Evolutionary conservation across 2,888 invertebrate genomes (phyloP).

Genomic region (Catonia carolina): DNA sequence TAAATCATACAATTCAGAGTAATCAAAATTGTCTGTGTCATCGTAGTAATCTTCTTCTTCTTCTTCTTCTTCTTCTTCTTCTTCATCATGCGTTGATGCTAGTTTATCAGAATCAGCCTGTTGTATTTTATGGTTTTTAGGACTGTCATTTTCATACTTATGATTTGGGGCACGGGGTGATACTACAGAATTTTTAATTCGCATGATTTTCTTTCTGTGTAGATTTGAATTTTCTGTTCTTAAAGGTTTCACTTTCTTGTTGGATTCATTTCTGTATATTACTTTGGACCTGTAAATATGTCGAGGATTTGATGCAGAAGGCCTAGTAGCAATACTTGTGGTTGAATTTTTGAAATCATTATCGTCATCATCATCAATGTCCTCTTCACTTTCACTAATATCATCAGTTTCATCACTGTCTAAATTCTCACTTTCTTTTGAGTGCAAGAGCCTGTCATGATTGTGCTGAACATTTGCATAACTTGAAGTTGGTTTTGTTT

Average conservation of each 20-base stretch:
- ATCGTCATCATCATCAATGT: background rate
- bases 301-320: background rate
- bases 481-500: background rate
- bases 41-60: conserved; percentile 23
- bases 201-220: no score
- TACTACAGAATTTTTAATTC: background rate
- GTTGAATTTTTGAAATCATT: background rate
- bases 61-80: conserved; percentile 21
- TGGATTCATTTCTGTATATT: no score
- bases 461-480: background rate
- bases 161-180: conserved; percentile 4
- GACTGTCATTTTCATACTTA: conserved; percentile 1
- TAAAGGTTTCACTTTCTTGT: background rate
- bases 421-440: background rate
- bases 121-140: background rate
- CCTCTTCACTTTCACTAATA: background rate
- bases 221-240: no score
- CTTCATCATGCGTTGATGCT: background rate
- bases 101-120: no score
- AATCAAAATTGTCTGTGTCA: conserved; percentile 24
- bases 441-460: background rate
- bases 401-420: background rate
- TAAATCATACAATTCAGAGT: conserved; percentile 28
- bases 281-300: background rate
- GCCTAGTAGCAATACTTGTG: no score